phyloP scores from a whole-genome alignment of 2,888 invertebrate genomes.

The Piscicola geometra region DNA sequence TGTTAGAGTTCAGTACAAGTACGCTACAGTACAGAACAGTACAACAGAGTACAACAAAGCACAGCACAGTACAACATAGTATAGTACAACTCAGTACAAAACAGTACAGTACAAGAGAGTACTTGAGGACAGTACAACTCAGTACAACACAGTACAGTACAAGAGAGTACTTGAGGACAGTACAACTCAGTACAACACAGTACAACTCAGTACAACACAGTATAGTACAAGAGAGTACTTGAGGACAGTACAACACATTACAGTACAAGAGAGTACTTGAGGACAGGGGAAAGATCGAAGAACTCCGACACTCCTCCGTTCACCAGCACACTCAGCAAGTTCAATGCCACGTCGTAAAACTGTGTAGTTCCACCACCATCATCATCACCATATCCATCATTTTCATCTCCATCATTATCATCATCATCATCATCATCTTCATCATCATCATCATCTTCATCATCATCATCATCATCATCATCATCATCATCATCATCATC shows the following conservation, averaged over 20 bases:
- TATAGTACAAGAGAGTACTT: too few relatives aligned
- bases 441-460: constrained; percentile 12
- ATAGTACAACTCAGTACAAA: neutral
- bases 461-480: constrained; percentile 16
- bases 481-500: constrained; percentile 13
- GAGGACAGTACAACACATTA: too few relatives aligned
- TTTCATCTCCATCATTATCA: constrained; percentile 6
- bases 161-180: too few relatives aligned
- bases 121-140: neutral
- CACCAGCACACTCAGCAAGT: neutral
- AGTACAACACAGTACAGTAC: too few relatives aligned
- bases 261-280: neutral
- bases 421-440: constrained; percentile 18
- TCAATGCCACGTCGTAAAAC: neutral
- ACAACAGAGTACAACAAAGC: too few relatives aligned
- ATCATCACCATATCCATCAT: neutral
- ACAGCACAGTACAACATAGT: too few relatives aligned
- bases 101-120: neutral
- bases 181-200: too few relatives aligned
- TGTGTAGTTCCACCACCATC: neutral
- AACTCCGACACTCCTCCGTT: too few relatives aligned
- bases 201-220: too few relatives aligned
- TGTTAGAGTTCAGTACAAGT: too few relatives aligned
- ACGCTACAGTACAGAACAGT: too few relatives aligned
- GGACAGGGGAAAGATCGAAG: too few relatives aligned